Evolutionary conservation across 2,113 vertebrate species (phyloP), one percentile per base, ranked within the genome.

Genomic region (Capreolus pygargus): DNA sequence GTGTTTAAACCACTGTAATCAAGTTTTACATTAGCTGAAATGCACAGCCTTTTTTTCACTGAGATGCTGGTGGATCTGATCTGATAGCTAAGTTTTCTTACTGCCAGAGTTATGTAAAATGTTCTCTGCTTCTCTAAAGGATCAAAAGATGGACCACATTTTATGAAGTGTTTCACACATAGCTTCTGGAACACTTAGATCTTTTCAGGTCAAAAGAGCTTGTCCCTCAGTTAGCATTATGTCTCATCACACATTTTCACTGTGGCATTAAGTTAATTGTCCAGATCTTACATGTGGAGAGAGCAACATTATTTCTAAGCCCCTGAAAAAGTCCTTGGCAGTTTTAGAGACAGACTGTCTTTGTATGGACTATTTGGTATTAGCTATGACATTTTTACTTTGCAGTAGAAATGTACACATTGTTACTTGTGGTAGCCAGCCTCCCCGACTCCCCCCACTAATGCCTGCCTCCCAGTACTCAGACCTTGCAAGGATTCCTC

Each of bases 281-380:
- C 12, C 25, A n/a, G 13, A 94, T 54, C 3, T 28, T 30, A 52
- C 3, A 6, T 52, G 3, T 28, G n/a, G 14, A 57, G 33, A 60
- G 11, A 30, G 16, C 16, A 74, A 87, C 39, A 58, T 92, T 57
- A 55, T 93, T 97, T 93, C 50, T 74, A 91, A 78, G 70, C 3
- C 58, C 57, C 23, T 43, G 67, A 88, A 64, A 23, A 74, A 70
- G 67, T 36, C 36, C 27, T 70, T 45, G 52, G 61, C 36, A 39
- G 4, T 78, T 93, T 90, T 45, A 36, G 39, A 88, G 55, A 89
- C 25, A 70, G 36, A 5, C 8, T 57, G 52, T 33, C 19, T 50
- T 67, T 45, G 27, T 67, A 10, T 1, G 17, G 50, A 45, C 4
- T 36, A 14, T 70, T 95, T 58, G 8, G 12, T 17, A 54, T 23